Evolutionary conservation across 2,797 vertebrate species (phyloP).

Genomic region (Propithecus perrieri): DNA sequence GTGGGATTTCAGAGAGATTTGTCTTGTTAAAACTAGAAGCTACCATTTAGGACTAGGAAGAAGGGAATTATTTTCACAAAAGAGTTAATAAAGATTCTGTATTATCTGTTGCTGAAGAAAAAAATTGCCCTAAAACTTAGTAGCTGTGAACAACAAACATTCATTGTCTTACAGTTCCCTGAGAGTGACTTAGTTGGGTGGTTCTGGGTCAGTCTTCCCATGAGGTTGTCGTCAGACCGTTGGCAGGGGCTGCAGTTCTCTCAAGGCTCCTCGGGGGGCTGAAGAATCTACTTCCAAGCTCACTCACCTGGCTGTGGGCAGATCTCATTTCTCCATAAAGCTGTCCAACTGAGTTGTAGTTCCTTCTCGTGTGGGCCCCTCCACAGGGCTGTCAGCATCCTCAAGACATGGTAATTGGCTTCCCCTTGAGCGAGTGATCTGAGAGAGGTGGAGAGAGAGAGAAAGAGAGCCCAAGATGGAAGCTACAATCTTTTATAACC

Average conservation of each 20-base stretch:
- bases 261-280: not conserved
- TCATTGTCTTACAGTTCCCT: not conserved
- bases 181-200: not conserved
- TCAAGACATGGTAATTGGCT: not conserved
- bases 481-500: not conserved
- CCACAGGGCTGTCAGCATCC: not conserved
- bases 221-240: not conserved
- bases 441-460: not conserved
- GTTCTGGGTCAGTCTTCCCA: not conserved
- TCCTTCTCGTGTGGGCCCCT: not conserved
- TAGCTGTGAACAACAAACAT: not conserved
- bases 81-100: slow-evolving; percentile 1
- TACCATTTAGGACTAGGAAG: not conserved
- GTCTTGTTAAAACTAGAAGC: not conserved
- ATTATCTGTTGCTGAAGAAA: not conserved
- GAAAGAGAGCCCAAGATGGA: not conserved
- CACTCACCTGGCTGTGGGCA: not conserved
- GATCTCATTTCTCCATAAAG: not conserved
- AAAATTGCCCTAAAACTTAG: not conserved
- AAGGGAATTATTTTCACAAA: slow-evolving; percentile 15
- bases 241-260: not conserved
- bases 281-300: not conserved
- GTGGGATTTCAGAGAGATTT: slow-evolving; percentile 8
- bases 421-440: not conserved
- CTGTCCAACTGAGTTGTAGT: not conserved